These are phyloP conservation scores for Schrankia costaestrigalis DNA, from an alignment of 2,888 invertebrate genomes.

Conservation along the genomic window DNA sequence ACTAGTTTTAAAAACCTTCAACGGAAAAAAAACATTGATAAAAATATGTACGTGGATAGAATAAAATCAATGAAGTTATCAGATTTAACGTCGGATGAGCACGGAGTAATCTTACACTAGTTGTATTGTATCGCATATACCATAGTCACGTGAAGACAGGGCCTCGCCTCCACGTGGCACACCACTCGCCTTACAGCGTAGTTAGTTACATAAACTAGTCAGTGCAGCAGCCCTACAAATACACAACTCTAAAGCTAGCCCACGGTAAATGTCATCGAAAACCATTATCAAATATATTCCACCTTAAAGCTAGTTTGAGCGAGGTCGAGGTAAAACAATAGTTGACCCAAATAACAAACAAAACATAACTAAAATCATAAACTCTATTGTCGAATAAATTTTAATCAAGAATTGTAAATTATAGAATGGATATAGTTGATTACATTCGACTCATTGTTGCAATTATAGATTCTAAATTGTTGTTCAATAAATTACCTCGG, in stretches of 20 bases:
- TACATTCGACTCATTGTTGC: too few species aligned
- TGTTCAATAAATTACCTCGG: conserved; percentile 34
- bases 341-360: conserved; percentile 39
- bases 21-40: conserved; percentile 11
- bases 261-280: too few species aligned
- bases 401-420: neutral
- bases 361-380: conserved; percentile 31
- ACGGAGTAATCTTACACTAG: conserved; percentile 36
- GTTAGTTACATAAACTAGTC: conserved; percentile 48
- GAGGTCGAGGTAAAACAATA: conserved; percentile 40
- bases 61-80: conserved; percentile 13
- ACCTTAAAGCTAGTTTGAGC: conserved; percentile 22
- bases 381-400: conserved; percentile 15
- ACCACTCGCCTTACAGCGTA: conserved; percentile 47
- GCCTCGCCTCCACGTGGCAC: conserved; percentile 49
- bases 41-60: conserved; percentile 6
- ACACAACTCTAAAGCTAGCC: too few species aligned
- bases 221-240: conserved; percentile 27
- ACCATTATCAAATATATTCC: conserved; percentile 15
- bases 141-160: conserved; percentile 31
- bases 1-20: too few species aligned
- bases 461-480: conserved; percentile 21
- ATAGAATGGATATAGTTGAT: too few species aligned
- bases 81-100: conserved; percentile 22
- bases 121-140: conserved; percentile 35